Evolutionary conservation across 2,888 invertebrate genomes (phyloP), one percentile per base, ranked within the genome.

Genomic region (Onthophagus sagittarius): DNA sequence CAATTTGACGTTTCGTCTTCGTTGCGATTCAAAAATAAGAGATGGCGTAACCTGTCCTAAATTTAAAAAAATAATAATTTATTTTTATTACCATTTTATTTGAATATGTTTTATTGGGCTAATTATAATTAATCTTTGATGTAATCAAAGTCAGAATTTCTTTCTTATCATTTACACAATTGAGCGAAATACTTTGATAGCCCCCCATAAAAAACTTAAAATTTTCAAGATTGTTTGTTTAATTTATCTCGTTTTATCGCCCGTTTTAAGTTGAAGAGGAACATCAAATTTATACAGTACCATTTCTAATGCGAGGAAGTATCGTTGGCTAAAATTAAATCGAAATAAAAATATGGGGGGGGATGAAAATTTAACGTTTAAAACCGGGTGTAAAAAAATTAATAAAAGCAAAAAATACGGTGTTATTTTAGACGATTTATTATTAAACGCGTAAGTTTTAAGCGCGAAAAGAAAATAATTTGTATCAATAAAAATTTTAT

Each of bases 401-500:
- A 53, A 53, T 53, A 53, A 53, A 9, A 23, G 3, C 3, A 23
- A 53, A 4, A 53, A 11, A 53, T 53, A 53, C 7, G 9, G 39
- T 53, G 39, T 53, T 23, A 23, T 23, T 23, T 23, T 3, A 23
- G 23, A 23, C 23, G 23, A 23, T 23, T 23, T 23, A 23, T 23
- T 23, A 23, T 23, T 53, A 53, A 7, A 53, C 7, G 7, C 39
- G 39, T 53, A 53, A 53, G 39, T 53, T 53, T 53, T 53, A 15
- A 67, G 15, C 23, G 67, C 7, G 13, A 67, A 31, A 31, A 67
- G 67, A 67, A 67, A 15, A n/a, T 67, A 11, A 14, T n/a, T 64
- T 64, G n/a, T 23, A 3, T 64, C 14, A 67, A 67, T n/a, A 67
- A 32, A 39, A 70, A 63, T 64, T 31, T 71, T 71, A 5, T 62